phyloP scores from a whole-genome alignment of 1,140 invertebrate species.

The Penaeus japonicus region DNA sequence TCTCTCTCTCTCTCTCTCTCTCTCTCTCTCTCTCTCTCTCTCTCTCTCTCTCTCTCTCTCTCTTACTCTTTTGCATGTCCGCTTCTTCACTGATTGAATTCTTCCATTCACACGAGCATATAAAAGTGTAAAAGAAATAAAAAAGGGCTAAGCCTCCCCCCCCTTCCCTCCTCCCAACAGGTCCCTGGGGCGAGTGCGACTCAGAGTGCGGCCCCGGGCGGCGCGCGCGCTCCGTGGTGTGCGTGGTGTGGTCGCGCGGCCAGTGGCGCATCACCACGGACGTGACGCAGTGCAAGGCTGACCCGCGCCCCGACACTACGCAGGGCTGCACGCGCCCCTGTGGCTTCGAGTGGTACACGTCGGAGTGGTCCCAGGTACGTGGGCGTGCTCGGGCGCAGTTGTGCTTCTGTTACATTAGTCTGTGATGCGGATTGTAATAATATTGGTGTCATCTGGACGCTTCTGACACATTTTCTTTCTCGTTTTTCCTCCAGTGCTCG shows the following conservation, averaged over 20 bases:
- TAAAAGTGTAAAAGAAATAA: too few relatives aligned
- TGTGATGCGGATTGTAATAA: too few relatives aligned
- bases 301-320: slow-evolving; percentile 64
- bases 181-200: slow-evolving; percentile 69
- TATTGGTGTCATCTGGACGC: too few relatives aligned
- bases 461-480: slow-evolving; percentile 8
- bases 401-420: too few relatives aligned
- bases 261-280: slow-evolving; percentile 63
- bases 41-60: too few relatives aligned
- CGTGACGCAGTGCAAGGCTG: slow-evolving; percentile 64
- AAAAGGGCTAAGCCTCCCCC: not conserved
- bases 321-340: slow-evolving; percentile 68
- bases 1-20: too few relatives aligned
- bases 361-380: slow-evolving; percentile 69
- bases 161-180: not conserved
- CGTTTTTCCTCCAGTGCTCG: slow-evolving; percentile 62
- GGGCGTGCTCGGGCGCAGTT: too few relatives aligned
- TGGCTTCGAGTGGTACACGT: slow-evolving; percentile 70
- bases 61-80: too few relatives aligned
- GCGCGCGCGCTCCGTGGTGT: slow-evolving; percentile 70
- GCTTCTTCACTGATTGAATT: too few relatives aligned
- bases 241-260: slow-evolving; percentile 67
- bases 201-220: slow-evolving; percentile 71
- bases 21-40: too few relatives aligned
- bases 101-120: too few relatives aligned